Percentiles rank a stretch among this genome's conserved stretches.
Conservation (phyloP, 1,140 invertebrate genomes). For the Pseudomyrmex concolor region DNA sequence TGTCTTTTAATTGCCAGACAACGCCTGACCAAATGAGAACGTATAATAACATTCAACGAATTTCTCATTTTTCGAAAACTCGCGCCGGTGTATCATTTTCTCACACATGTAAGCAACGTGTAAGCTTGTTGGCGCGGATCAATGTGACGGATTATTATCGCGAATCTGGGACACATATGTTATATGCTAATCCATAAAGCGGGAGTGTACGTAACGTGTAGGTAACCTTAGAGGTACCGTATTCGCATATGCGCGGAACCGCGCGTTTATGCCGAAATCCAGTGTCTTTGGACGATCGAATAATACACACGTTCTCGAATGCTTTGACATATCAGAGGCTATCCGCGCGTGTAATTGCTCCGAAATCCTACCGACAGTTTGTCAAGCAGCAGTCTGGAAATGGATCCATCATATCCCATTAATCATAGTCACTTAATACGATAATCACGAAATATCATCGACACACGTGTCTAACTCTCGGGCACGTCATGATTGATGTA, state of each 20-base stretch:
- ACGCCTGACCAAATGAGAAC: background rate
- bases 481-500: slow-evolving; percentile 39
- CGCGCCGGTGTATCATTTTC: too few species aligned
- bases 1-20: background rate
- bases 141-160: slow-evolving; percentile 49
- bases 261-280: slow-evolving; percentile 36
- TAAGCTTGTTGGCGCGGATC: background rate
- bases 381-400: slow-evolving; percentile 52
- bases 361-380: slow-evolving; percentile 56
- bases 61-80: background rate
- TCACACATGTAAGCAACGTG: too few species aligned
- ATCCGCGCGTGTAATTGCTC: slow-evolving; percentile 48
- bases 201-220: background rate
- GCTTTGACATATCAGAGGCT: slow-evolving; percentile 51
- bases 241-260: background rate
- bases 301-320: slow-evolving; percentile 48
- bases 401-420: slow-evolving; percentile 56
- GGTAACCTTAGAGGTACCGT: slow-evolving; percentile 23
- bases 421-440: slow-evolving; percentile 59
- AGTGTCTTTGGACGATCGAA: slow-evolving; percentile 41
- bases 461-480: slow-evolving; percentile 20
- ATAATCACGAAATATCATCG: slow-evolving; percentile 56
- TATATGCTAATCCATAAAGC: slow-evolving; percentile 43
- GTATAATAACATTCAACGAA: background rate
- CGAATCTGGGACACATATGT: slow-evolving; percentile 46